Evolutionary conservation across 2,888 invertebrate species (phyloP), one percentile per base, ranked within the genome.

Genomic region (Latrodectus hesperus): DNA sequence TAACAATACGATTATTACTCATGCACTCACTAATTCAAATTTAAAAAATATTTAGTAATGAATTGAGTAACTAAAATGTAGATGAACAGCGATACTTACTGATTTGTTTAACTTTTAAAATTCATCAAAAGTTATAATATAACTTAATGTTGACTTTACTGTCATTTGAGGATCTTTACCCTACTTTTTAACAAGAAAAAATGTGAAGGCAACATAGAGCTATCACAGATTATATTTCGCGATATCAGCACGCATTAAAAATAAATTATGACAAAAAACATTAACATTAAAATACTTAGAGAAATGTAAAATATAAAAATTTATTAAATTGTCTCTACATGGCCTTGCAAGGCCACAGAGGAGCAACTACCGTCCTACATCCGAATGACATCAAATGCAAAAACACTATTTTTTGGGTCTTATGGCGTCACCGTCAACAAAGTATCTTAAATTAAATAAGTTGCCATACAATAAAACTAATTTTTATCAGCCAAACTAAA

Each of bases 341-440:
- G 84, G 77, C 84, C 84, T 74, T 64, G 65, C 78, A 84, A 79
- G 84, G 84, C 78, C 78, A 84, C 72, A 79, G 78, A 79, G 74
- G 72, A 71, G 53, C 68, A 64, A 72, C 72, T 85, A 55, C 70
- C 80, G 85, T 80, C 85, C 85, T 86, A 86, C 80, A 86, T 86
- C 79, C 79, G 78, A 83, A 26, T 83, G 73, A 65, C 78, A 79
- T 80, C 80, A 70, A 71, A 55, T 60, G 22, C 22, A 78, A 60
- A 68, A n/a, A 52, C 84, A 80, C 51, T 51, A 22, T 38, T 49
- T 71, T 75, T 53, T 76, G 75, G 73, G n/a, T 60, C 85, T 68
- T 86, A 86, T 84, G 84, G 84, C 84, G 84, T 84, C 83, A 76
- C 53, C 75, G 26, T 55, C 53, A 55, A 74, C 73, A 74, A 74